Evolutionary conservation across 2,113 vertebrate genomes (phyloP).

Genomic region (Osmerus eperlanus): DNA sequence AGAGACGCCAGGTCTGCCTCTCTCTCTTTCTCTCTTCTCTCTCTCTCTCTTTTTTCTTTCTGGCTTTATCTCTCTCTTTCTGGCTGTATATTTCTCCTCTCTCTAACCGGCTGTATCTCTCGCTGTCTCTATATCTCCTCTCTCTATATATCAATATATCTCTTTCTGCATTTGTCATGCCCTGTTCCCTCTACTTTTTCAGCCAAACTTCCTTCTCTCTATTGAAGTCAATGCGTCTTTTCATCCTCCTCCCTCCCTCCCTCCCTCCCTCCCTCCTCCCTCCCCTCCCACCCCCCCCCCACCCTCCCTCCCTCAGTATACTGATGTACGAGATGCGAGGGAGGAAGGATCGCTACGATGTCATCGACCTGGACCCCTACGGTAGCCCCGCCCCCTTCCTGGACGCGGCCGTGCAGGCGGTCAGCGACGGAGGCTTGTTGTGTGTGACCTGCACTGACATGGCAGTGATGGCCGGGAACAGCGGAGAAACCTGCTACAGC

Average conservation of each 20-base stretch:
- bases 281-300: no score
- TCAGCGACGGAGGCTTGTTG: conserved; percentile 86
- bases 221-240: neutral
- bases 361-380: conserved; percentile 91
- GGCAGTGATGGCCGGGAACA: conserved; percentile 90
- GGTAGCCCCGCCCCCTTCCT: conserved; percentile 85
- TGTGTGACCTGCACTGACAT: conserved; percentile 93
- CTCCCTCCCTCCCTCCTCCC: neutral
- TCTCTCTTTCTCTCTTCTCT: neutral
- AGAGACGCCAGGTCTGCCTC: conserved; percentile 81
- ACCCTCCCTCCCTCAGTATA: conserved; percentile 61
- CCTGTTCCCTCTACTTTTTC: neutral
- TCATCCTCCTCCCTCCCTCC: neutral
- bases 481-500: conserved; percentile 87
- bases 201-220: neutral
- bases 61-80: neutral
- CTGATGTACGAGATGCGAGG: conserved; percentile 81
- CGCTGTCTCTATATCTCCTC: neutral
- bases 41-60: no score
- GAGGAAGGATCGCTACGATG: conserved; percentile 76
- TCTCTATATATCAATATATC: neutral
- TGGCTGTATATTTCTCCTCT: neutral
- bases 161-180: neutral
- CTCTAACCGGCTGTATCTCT: neutral
- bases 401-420: conserved; percentile 85